phyloP scores from a whole-genome alignment of 2,888 invertebrate genomes.

The Dermolepida albohirtum region DNA sequence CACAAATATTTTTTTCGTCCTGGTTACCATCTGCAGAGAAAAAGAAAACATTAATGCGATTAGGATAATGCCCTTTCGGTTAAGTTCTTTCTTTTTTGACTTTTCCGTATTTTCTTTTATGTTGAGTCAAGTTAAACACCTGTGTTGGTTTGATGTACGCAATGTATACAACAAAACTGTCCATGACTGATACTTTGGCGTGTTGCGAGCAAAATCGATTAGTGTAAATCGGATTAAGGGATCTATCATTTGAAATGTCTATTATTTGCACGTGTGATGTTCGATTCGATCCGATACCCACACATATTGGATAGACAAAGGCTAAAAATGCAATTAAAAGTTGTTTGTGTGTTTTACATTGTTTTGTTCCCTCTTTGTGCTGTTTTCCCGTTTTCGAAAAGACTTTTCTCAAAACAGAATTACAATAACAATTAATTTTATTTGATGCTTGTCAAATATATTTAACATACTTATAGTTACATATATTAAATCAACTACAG shows the following conservation, averaged over 20 bases:
- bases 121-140: slow-evolving; percentile 4
- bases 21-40: slow-evolving; percentile 93
- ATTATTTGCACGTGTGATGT: slow-evolving; percentile 30
- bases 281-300: slow-evolving; percentile 14
- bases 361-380: slow-evolving; percentile 12
- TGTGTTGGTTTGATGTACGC: slow-evolving; percentile 9
- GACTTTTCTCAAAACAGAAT: too few species aligned
- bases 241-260: slow-evolving; percentile 37
- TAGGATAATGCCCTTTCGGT: slow-evolving; percentile 14
- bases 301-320: slow-evolving; percentile 16
- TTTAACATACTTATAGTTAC: too few species aligned
- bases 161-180: slow-evolving; percentile 14
- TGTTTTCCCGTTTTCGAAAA: background rate
- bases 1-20: slow-evolving; percentile 99
- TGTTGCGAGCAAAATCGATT: slow-evolving; percentile 38
- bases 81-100: slow-evolving; percentile 1
- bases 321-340: slow-evolving; percentile 19
- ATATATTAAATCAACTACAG: too few species aligned
- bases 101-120: background rate
- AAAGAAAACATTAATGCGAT: slow-evolving; percentile 31
- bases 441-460: too few species aligned
- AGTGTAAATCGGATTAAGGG: slow-evolving; percentile 39
- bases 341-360: slow-evolving; percentile 11
- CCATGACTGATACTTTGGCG: background rate
- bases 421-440: too few species aligned